These are phyloP conservation scores for Melitaea athalia DNA, from an alignment of 2,888 invertebrate species.

Conservation along the genomic window DNA sequence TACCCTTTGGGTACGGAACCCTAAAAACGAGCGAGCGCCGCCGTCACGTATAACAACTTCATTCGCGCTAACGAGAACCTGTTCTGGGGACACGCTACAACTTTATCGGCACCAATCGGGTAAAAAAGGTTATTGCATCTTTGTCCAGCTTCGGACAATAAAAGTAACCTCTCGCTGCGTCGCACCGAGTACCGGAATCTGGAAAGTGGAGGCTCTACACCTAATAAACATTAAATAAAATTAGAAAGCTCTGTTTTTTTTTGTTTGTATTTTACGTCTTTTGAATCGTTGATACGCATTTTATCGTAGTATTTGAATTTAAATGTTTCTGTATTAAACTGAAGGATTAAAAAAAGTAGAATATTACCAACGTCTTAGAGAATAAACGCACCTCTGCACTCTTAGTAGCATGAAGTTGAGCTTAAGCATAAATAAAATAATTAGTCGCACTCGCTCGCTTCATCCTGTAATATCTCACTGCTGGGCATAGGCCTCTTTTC, in stretches of 20 bases:
- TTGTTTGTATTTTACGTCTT: neutral
- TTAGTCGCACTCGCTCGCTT: constrained; percentile 64
- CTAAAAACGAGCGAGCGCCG: constrained; percentile 67
- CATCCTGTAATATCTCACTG: no score
- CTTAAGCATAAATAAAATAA: constrained; percentile 53
- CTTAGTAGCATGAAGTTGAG: no score
- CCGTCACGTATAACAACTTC: constrained; percentile 74
- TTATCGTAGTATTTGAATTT: neutral
- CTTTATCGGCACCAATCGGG: constrained; percentile 38
- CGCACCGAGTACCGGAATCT: constrained; percentile 1
- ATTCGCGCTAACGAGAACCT: constrained; percentile 73
- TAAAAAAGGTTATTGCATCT: constrained; percentile 37
- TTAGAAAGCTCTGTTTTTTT: constrained; percentile 10
- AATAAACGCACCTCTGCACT: no score
- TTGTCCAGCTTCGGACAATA: constrained; percentile 22
- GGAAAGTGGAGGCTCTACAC: constrained; percentile 1
- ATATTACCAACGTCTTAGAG: no score
- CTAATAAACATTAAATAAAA: constrained; percentile 19
- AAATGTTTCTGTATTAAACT: neutral
- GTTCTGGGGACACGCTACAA: constrained; percentile 49
- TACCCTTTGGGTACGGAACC: no score
- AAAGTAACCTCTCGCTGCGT: constrained; percentile 19
- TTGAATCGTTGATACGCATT: neutral
- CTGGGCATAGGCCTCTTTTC: no score
- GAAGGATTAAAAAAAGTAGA: neutral